Evolutionary conservation across 2,888 invertebrate species (phyloP).

Genomic region (Drosophila fungiperda): DNA sequence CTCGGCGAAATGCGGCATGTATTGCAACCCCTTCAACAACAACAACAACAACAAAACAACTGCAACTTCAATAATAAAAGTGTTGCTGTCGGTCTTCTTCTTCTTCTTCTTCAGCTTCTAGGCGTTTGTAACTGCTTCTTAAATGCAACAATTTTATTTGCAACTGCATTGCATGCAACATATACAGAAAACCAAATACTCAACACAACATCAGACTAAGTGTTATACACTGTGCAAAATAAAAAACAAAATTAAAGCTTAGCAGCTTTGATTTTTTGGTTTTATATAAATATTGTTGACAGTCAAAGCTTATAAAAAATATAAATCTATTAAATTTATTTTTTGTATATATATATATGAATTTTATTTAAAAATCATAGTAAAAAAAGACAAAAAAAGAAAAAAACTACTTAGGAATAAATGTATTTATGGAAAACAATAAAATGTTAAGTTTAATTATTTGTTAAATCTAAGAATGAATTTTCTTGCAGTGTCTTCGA

Average conservation of each 20-base stretch:
- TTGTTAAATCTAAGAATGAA: not conserved
- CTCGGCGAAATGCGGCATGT: constrained; percentile 39
- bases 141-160: constrained; percentile 81
- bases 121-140: constrained; percentile 70
- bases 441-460: too few relatives aligned
- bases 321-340: not conserved
- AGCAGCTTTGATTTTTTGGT: not conserved
- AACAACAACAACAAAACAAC: constrained; percentile 5
- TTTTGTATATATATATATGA: rapidly evolving
- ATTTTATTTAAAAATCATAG: not conserved
- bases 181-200: constrained; percentile 18
- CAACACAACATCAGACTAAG: constrained; percentile 45
- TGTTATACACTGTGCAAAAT: constrained; percentile 44
- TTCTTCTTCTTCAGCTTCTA: constrained; percentile 45
- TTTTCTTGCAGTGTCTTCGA: not conserved
- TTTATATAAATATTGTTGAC: too few relatives aligned
- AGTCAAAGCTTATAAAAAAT: not conserved
- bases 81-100: constrained; percentile 27
- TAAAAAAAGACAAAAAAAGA: not conserved
- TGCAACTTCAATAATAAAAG: constrained; percentile 28
- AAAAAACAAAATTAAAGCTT: rapidly evolving
- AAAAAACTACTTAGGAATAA: not conserved
- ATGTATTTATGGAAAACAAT: not conserved
- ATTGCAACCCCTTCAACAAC: constrained; percentile 20
- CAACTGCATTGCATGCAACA: constrained; percentile 65